Percentiles rank a stretch among this genome's conserved stretches.
Conservation (phyloP, 2,797 vertebrate genomes). For the Leptoclinus maculatus region DNA sequence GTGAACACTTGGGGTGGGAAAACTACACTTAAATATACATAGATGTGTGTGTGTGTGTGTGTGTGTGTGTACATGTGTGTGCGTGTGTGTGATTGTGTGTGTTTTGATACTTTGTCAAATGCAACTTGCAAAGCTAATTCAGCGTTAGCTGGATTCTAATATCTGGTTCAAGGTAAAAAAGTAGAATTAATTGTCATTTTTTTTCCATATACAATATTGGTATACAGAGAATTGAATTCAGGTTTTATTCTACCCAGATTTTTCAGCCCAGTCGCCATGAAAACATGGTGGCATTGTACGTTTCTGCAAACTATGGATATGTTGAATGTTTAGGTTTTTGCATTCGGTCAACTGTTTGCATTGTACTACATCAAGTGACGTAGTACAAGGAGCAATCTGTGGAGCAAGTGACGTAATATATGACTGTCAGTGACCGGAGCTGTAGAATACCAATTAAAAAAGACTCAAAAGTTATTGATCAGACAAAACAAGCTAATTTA, state of each 20-base stretch:
- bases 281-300: too few relatives aligned
- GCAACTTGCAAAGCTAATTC: not conserved
- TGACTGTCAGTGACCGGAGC: too few relatives aligned
- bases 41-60: not conserved
- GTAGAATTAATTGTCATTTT: not conserved
- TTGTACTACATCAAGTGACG: not conserved
- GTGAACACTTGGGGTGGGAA: slow-evolving; percentile 41
- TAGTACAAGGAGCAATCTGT: too few relatives aligned
- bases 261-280: too few relatives aligned
- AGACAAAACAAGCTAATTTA: too few relatives aligned
- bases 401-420: too few relatives aligned
- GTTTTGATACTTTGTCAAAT: not conserved
- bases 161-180: not conserved
- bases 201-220: not conserved
- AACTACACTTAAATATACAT: slow-evolving; percentile 4
- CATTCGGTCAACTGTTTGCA: not conserved
- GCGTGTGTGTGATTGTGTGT: not conserved
- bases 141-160: not conserved
- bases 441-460: too few relatives aligned
- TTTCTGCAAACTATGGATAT: too few relatives aligned
- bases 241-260: too few relatives aligned
- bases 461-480: too few relatives aligned
- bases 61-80: not conserved
- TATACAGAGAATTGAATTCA: not conserved
- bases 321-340: too few relatives aligned